phyloP scores from a whole-genome alignment of 2,888 invertebrate genomes.

The Calameuta pallipes region DNA sequence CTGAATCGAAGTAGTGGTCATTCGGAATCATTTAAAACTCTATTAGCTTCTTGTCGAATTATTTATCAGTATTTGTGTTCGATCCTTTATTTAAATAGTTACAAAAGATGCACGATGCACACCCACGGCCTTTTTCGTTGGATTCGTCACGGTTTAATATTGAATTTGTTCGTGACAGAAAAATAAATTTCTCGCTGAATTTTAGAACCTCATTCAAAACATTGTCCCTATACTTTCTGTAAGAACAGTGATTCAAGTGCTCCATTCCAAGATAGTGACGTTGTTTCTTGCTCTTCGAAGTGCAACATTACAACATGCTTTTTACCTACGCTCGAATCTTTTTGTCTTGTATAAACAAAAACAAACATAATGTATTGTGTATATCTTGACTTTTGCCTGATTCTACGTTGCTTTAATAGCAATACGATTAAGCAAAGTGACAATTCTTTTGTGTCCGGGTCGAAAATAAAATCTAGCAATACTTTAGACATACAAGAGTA shows the following conservation, averaged over 20 bases:
- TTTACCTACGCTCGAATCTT: neutral
- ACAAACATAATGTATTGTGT: neutral
- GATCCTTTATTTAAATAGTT: neutral
- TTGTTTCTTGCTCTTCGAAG: too few species aligned
- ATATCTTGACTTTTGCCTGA: neutral
- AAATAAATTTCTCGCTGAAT: neutral
- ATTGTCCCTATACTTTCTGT: neutral
- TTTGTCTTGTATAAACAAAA: neutral
- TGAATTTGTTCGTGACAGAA: neutral
- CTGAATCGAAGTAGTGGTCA: neutral
- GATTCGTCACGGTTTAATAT: neutral
- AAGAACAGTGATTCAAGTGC: neutral
- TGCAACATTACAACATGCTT: neutral
- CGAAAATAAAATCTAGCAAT: neutral
- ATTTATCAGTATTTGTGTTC: neutral
- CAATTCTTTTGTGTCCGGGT: neutral
- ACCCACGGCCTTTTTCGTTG: neutral
- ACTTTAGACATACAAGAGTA: neutral
- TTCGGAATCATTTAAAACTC: neutral
- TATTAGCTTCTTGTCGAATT: neutral
- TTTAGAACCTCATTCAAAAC: neutral
- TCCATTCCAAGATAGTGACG: neutral
- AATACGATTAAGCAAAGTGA: too few species aligned
- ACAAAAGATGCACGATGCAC: neutral
- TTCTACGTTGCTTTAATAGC: neutral